Base-by-base conservation (phyloP, 2,113 vertebrate genomes). In the Panthera tigris region DNA sequence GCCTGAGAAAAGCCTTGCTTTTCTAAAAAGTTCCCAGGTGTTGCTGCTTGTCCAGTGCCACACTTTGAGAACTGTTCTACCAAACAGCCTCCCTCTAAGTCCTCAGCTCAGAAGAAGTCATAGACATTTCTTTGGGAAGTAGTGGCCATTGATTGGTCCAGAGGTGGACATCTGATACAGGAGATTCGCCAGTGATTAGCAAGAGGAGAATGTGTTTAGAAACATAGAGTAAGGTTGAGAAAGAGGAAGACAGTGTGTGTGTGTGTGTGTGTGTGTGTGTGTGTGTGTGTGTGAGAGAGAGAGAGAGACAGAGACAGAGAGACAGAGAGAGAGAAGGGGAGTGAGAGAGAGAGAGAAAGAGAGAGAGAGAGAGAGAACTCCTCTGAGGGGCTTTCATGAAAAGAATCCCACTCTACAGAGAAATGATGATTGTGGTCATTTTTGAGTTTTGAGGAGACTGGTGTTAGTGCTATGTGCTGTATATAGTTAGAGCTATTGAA, bases 401-500 rank as follows among this genome's bases (percentile, higher is more conserved):
- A 84, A 41, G 63, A 94, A 73, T 45, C 36, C 55, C 27, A 25
- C 12, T 23, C 13, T 92, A 66, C 36, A 48, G 39, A 74, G 76
- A 74, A 66, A 41, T 68, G 27, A 84, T 45, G n/a, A 71, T 57
- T 73, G 36, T 12, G 14, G 19, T 68, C 19, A 21, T 80, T 85
- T 89, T 96, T 50, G 23, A 92, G 79, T 89, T 89, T 96, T 50
- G 23, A 92, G 79, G 65, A 65, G 48, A 33, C 33, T 1, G 29
- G 57, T 79, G 12, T 88, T 36, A 65, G 18, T 68, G 94, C n/a
- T 96, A 21, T 57, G 29, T 31, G 15, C 71, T 89, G 23, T 5
- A 6, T 52, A 31, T 39, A 48, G 19, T 23, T 89, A 52, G 45
- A 95, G n/a, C 50, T 84, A 31, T 78, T 71, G n/a, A 29, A 45